Conservation (phyloP, 2,888 invertebrate species). For the Andrena marginata region DNA sequence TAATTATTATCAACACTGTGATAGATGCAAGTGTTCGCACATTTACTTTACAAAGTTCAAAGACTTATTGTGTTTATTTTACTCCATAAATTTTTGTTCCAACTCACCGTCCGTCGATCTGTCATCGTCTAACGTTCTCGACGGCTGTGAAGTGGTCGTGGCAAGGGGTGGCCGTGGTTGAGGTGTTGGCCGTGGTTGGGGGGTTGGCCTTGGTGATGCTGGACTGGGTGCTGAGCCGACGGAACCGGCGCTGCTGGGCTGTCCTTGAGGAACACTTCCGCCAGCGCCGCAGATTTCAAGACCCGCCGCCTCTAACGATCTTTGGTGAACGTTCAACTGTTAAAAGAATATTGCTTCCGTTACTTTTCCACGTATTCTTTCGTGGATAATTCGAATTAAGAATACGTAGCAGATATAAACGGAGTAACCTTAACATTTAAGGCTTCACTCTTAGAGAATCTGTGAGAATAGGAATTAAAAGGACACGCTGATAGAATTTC, state of each 20-base stretch:
- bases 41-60: no score
- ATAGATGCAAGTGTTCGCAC: no score
- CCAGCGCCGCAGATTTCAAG: constrained; percentile 81
- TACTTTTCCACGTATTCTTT: background rate
- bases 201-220: constrained; percentile 83
- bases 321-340: constrained; percentile 84
- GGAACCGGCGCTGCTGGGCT: constrained; percentile 83
- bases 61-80: no score
- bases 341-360: constrained; percentile 50
- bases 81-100: background rate
- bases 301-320: constrained; percentile 82
- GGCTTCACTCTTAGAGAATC: background rate
- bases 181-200: constrained; percentile 81
- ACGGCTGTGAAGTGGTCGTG: constrained; percentile 82
- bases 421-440: no score
- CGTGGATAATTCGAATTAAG: background rate
- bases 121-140: constrained; percentile 83
- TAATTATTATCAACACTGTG: no score
- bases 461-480: background rate
- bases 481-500: background rate
- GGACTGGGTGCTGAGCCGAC: constrained; percentile 84
- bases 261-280: constrained; percentile 83
- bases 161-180: constrained; percentile 80
- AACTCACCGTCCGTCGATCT: constrained; percentile 83
- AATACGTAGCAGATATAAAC: background rate